Evolutionary conservation across 1,140 invertebrate species (phyloP), one percentile per base, ranked within the genome.

Genomic region (Littorina saxatilis): DNA sequence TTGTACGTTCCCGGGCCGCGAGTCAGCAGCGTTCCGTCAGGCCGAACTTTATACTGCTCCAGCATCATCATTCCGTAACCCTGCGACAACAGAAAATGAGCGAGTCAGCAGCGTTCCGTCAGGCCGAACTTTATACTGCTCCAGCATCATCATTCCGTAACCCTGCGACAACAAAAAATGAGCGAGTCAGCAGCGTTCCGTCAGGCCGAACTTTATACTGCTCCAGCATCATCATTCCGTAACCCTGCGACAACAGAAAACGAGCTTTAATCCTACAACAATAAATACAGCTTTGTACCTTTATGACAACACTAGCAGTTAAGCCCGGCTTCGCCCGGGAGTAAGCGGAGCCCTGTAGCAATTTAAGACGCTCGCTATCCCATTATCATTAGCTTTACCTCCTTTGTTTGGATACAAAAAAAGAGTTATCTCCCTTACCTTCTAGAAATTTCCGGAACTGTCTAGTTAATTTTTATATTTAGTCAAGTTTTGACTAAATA

Each of bases 1-100:
- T 99, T 99, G 88, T 99, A 99, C 61, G 95, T 95, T 17, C 97
- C 97, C 61, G 98, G 98, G 32, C 98, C 98, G 87, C 95, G 93
- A 0, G 96, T 97, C 81, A 95, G 95, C 35, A 97, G 91, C 37
- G 94, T 95, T 29, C 98, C 98, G 72, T 94, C 95, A 0, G 97
- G 96, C 1, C 96, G 96, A 88, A 96, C 96, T 73, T 97, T 94
- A 4, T 97, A 92, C 90, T 98, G 96, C 92, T 99, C 98, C 83
- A 98, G 92, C 0, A 96, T 96, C 86, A 96, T 98, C 40, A 98
- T 90, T 1, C 98, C 98, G 88, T 97, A 97, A 0, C 98, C 98
- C 86, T 87, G 73, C 43, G 50, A 83, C 1, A 5, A 32, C 13
- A 3, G 0, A 61, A 9, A 27, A 11, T 76, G 17, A 47, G n/a